Evolutionary conservation across 2,113 vertebrate genomes (phyloP).

Genomic region (Hystrix cristata): DNA sequence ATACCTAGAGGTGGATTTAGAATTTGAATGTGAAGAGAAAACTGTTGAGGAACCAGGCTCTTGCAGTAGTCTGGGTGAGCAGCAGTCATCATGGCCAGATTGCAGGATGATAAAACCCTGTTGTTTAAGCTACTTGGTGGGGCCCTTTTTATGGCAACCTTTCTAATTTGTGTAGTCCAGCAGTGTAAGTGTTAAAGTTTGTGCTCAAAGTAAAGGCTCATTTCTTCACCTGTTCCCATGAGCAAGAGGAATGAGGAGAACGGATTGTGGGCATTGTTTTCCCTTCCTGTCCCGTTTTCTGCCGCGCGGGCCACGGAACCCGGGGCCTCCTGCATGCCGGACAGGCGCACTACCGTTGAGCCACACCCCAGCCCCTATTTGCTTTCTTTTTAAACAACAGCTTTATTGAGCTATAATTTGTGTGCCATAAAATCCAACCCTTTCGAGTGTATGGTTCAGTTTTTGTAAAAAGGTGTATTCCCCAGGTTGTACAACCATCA

Average conservation of each 20-base stretch:
- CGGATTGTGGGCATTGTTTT: not conserved
- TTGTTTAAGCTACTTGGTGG: not conserved
- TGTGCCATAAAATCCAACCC: no score
- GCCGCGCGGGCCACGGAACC: no score
- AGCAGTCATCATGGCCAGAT: accelerated
- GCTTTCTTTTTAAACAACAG: no score
- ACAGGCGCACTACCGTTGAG: no score
- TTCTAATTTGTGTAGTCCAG: not conserved
- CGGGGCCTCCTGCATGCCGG: no score
- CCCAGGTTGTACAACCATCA: no score
- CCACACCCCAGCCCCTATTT: no score
- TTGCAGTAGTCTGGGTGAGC: not conserved
- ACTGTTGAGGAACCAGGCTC: not conserved
- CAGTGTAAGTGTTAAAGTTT: not conserved
- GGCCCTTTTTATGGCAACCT: not conserved
- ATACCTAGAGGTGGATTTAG: not conserved
- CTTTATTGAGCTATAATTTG: no score
- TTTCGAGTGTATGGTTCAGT: no score
- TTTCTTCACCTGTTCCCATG: not conserved
- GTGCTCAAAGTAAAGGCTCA: not conserved
- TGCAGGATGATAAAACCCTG: not conserved
- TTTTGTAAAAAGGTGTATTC: no score
- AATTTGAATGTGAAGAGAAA: not conserved
- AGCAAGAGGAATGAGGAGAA: not conserved
- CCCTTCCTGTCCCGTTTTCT: no score